Evolutionary conservation across 1,140 invertebrate genomes (phyloP).

Genomic region (Eriocheir sinensis): DNA sequence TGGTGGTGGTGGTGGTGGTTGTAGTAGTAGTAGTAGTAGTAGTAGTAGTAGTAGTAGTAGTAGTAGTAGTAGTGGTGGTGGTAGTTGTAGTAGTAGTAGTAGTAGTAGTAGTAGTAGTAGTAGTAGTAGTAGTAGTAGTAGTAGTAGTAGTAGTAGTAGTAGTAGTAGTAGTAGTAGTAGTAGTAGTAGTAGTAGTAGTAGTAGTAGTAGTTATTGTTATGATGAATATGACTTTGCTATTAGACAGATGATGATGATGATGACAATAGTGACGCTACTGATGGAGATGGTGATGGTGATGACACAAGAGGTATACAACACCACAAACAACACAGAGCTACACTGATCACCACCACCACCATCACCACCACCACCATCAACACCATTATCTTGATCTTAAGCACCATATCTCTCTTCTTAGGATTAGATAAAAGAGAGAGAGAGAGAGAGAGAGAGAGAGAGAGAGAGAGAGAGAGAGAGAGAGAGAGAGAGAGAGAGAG

Average conservation of each 20-base stretch:
- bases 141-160: neutral
- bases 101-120: conserved; percentile 43
- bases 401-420: neutral
- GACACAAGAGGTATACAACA: neutral
- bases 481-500: conserved; percentile 22
- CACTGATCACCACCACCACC: neutral
- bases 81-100: conserved; percentile 33
- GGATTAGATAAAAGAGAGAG: conserved; percentile 4
- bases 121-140: conserved; percentile 41
- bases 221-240: neutral
- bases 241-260: neutral
- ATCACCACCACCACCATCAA: neutral
- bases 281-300: neutral
- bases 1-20: too few species aligned
- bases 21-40: conserved; percentile 4
- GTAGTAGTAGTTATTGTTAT: conserved; percentile 18
- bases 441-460: too few species aligned
- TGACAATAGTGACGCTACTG: neutral
- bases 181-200: conserved; percentile 22
- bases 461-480: neutral
- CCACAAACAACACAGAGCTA: neutral
- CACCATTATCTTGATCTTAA: neutral
- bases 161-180: neutral
- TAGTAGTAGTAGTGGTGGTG: conserved; percentile 15
- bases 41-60: conserved; percentile 32